Evolutionary conservation across 2,113 vertebrate species (phyloP).

Genomic region (Heliornis fulica): DNA sequence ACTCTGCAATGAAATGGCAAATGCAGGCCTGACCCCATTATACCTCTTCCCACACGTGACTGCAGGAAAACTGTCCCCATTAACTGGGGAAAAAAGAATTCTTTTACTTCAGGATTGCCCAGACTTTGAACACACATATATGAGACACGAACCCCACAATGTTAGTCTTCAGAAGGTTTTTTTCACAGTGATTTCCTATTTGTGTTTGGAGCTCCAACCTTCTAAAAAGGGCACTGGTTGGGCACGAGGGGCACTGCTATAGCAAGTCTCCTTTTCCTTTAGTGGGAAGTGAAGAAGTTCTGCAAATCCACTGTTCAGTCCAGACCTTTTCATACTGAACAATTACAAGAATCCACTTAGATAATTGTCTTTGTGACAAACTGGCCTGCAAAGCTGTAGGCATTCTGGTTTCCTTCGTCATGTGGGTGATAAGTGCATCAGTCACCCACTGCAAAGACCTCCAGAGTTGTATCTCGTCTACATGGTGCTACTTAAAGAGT

Average conservation of each 20-base stretch:
- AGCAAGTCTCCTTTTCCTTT: neutral
- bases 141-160: neutral
- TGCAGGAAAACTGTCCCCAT: neutral
- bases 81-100: neutral
- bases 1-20: conserved; percentile 4
- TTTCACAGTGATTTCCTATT: neutral
- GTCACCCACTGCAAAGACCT: neutral
- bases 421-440: neutral
- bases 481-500: neutral
- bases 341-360: neutral
- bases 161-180: neutral
- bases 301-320: neutral
- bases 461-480: neutral
- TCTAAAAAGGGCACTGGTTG: no score
- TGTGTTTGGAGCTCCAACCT: neutral
- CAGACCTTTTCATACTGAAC: neutral
- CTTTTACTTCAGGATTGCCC: neutral
- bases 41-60: neutral
- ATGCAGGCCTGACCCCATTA: neutral
- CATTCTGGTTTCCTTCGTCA: neutral
- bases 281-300: neutral
- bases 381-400: neutral
- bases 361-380: neutral
- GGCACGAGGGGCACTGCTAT: neutral
- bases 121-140: neutral